Base-by-base conservation (phyloP, 1,140 invertebrate species). In the Drosophila orena region DNA sequence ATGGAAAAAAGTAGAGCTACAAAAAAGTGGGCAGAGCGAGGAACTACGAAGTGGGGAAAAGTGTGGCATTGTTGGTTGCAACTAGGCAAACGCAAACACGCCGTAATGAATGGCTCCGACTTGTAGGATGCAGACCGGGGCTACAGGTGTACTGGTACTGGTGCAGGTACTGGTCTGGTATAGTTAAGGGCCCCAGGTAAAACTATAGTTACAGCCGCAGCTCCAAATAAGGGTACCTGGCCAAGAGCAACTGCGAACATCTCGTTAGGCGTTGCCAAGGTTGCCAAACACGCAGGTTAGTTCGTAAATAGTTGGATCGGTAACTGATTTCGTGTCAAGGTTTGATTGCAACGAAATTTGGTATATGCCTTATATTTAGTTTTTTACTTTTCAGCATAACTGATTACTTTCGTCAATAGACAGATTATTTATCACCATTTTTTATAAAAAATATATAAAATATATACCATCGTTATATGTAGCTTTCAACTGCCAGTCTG, bases 61-160 rank as follows among this genome's bases (percentile, higher is more conserved):
- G 73, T 77, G 74, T 77, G 56, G 73, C 64, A 77, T 77, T 77
- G 74, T 77, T 76, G 70, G 66, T 77, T 86, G 81, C 81, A 81
- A 66, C 65, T 72, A 76, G 71, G 66, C 68, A 70, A 57, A 49
- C 34, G 65, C 62, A 79, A 84, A 77, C 79, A 83, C 66, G 66
- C 43, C 78, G 66, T 83, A 79, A 88, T 89, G 81, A 89, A 89
- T 88, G 75, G 76, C 71, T 57, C 37, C 56, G 56, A 76, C 50
- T 35, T 35, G 57, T 35, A 61, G 57, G 64, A 69, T 64, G 54
- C 65, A 73, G 53, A 49, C 50, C 44, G 42, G 50, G 30, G 17
- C 44, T 34, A 40, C 8, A 43, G n/a, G 37, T 34, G 52, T 12
- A 14, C 10, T 22, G 6, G n/a, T 37, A 15, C 11, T 15, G 38